phyloP scores from a whole-genome alignment of 2,888 invertebrate species.

The Phaedon cochleariae region DNA sequence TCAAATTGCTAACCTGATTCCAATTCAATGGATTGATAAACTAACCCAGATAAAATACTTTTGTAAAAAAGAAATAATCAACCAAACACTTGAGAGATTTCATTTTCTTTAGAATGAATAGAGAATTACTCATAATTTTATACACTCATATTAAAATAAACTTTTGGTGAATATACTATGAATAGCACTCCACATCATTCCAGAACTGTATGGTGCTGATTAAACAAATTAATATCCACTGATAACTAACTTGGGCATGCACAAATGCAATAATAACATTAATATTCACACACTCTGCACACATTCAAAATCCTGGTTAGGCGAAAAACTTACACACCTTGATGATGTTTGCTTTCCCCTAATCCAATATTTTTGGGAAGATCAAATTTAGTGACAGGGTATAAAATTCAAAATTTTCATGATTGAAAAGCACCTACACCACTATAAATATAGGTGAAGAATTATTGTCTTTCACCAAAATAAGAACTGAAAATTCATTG shows the following conservation, averaged over 20 bases:
- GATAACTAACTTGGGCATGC: conserved; percentile 57
- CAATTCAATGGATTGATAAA: no score
- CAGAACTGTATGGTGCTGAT: conserved; percentile 55
- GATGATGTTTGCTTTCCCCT: conserved; percentile 6
- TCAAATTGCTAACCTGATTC: no score
- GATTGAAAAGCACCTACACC: conserved; percentile 24
- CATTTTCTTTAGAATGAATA: no score
- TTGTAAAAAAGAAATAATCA: no score
- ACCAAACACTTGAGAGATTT: no score
- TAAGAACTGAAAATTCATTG: no score
- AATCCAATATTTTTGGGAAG: not conserved
- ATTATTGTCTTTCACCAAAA: no score
- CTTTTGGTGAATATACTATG: conserved; percentile 39
- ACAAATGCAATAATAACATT: conserved; percentile 54
- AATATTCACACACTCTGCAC: conserved; percentile 53
- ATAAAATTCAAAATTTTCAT: not conserved
- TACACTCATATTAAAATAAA: no score
- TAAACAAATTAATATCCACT: conserved; percentile 62
- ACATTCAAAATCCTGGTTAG: conserved; percentile 43
- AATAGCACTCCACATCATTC: conserved; percentile 27
- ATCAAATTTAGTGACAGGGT: not conserved
- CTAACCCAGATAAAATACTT: no score
- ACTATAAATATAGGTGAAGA: not conserved
- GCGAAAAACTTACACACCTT: conserved; percentile 48
- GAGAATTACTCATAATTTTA: no score